A percentile compares a stretch with the other conserved stretches of the same genome.
These are phyloP conservation scores for Rotaria macrura DNA, from an alignment of 2,888 invertebrate genomes.

Conservation along the genomic window DNA sequence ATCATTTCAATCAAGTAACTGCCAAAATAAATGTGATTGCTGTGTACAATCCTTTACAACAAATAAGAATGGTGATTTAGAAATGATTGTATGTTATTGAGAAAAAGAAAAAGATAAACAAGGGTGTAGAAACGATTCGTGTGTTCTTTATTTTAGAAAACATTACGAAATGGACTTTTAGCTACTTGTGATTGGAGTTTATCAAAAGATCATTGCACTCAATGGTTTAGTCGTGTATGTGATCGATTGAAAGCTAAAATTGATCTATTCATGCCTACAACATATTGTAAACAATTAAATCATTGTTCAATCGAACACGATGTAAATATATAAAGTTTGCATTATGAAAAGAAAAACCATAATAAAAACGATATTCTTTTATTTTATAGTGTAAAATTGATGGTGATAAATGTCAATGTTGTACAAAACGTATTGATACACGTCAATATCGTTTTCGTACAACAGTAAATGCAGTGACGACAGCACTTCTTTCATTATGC, in stretches of 20 bases:
- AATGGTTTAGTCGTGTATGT: neutral
- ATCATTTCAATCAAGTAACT: neutral
- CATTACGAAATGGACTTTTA: neutral
- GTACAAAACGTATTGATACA: neutral
- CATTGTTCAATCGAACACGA: neutral
- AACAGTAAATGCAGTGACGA: neutral
- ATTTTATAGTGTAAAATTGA: neutral
- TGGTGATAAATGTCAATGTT: neutral
- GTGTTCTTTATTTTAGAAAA: neutral
- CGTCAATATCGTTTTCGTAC: neutral
- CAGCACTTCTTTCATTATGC: neutral
- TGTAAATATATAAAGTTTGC: neutral
- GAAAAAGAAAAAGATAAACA: too few species aligned
- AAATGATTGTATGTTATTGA: neutral
- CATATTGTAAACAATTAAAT: neutral
- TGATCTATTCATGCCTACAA: neutral
- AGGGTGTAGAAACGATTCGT: neutral
- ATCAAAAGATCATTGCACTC: neutral
- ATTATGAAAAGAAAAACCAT: too few species aligned
- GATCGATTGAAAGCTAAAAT: neutral
- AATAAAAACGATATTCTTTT: too few species aligned
- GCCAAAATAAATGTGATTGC: conserved; percentile 6
- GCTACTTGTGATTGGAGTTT: conserved; percentile 14
- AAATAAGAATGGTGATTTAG: neutral
- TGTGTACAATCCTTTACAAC: neutral